Evolutionary conservation across 2,888 invertebrate species (phyloP).

Genomic region (Acanthosepion pharaonis): DNA sequence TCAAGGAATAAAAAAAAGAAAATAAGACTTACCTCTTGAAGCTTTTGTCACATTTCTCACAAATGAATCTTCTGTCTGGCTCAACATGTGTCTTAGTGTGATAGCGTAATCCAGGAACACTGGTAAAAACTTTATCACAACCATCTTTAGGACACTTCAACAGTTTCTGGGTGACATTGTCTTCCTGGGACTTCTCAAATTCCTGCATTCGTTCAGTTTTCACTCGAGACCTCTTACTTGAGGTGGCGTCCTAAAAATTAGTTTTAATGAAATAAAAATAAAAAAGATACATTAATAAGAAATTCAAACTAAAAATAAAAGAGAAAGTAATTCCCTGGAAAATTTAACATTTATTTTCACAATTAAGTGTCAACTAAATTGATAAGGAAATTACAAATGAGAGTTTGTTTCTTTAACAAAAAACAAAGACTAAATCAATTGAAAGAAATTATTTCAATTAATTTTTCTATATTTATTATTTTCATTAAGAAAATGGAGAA

Average conservation of each 20-base stretch:
- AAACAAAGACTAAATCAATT: no score
- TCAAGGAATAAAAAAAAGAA: background rate
- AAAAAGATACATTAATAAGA: no score
- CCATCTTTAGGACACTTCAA: slow-evolving; percentile 61
- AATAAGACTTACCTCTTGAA: slow-evolving; percentile 67
- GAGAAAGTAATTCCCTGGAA: no score
- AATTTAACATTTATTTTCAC: background rate
- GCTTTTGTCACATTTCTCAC: slow-evolving; percentile 63
- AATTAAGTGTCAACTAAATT: background rate
- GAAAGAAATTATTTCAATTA: no score
- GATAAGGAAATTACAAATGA: background rate
- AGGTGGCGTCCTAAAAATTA: slow-evolving; percentile 54
- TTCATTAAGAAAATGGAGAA: no score
- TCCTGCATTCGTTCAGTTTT: slow-evolving; percentile 71
- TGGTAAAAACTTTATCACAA: slow-evolving; percentile 68
- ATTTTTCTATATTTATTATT: no score
- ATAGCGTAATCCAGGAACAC: slow-evolving; percentile 69
- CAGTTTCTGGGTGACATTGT: slow-evolving; percentile 58
- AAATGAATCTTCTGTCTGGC: slow-evolving; percentile 61
- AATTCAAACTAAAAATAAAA: no score
- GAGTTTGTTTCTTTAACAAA: no score
- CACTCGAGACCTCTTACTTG: slow-evolving; percentile 65
- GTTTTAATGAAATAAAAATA: no score
- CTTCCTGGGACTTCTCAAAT: slow-evolving; percentile 63
- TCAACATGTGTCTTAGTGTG: slow-evolving; percentile 64